phyloP scores from a whole-genome alignment of 2,113 vertebrate genomes.

The Brevimyrus niger region DNA sequence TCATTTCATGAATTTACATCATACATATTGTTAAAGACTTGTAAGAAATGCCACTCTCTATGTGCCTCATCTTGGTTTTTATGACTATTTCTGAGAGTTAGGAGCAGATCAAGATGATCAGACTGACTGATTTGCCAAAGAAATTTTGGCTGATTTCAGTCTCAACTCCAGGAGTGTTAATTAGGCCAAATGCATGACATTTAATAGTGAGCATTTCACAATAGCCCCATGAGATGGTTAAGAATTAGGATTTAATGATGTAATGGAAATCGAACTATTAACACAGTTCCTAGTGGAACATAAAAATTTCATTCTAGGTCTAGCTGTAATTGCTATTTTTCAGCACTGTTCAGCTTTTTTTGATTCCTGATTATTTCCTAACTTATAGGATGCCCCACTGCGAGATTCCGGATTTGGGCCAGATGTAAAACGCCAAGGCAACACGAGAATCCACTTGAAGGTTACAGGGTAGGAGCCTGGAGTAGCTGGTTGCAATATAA shows the following conservation, averaged over 20 bases:
- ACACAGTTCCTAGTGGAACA: slow-evolving; percentile 3
- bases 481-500: background rate
- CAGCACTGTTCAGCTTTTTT: background rate
- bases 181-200: background rate
- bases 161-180: background rate
- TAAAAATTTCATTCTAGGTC: slow-evolving; percentile 1
- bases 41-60: background rate
- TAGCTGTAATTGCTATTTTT: background rate
- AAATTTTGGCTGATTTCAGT: background rate
- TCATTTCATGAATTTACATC: background rate
- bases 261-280: background rate
- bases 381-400: background rate
- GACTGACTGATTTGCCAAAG: background rate
- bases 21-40: background rate
- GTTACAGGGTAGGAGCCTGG: background rate
- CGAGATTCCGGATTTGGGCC: background rate
- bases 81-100: background rate
- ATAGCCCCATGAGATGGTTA: background rate
- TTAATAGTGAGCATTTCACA: slow-evolving; percentile 8
- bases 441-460: background rate
- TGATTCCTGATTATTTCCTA: slow-evolving; percentile 1
- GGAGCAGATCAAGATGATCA: background rate
- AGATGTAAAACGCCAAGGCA: background rate
- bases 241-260: slow-evolving; percentile 1
- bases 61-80: background rate